Evolutionary conservation across 2,888 invertebrate species (phyloP).

Genomic region (Pediacus dermestoides): DNA sequence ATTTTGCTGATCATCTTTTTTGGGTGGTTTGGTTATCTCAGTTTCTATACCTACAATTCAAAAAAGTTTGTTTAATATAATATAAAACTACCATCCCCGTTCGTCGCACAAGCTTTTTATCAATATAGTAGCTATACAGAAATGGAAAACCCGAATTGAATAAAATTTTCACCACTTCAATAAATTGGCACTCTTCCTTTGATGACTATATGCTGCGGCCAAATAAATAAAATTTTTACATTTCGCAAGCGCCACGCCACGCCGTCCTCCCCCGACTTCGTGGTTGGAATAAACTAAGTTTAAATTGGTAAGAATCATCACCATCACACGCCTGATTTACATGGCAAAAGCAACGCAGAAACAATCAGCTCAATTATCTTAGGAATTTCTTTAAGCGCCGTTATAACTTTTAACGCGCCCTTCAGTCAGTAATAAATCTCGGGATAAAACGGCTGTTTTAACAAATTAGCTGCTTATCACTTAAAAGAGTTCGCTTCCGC

Average conservation of each 20-base stretch:
- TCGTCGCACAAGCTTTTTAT: no score
- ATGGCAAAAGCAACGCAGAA: constrained; percentile 28
- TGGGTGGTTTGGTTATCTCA: no score
- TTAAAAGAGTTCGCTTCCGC: constrained; percentile 42
- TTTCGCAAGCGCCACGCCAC: no score
- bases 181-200: constrained; percentile 44
- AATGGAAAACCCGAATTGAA: constrained; percentile 46
- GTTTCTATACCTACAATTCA: no score
- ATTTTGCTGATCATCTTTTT: no score
- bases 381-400: constrained; percentile 35
- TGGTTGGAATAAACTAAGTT: constrained; percentile 32
- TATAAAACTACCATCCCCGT: no score
- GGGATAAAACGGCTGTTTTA: constrained; percentile 46
- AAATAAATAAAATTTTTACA: constrained; percentile 38
- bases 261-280: constrained; percentile 26
- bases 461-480: constrained; percentile 50
- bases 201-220: constrained; percentile 31
- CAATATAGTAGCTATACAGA: no score
- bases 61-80: no score
- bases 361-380: constrained; percentile 35
- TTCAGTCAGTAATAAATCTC: constrained; percentile 43
- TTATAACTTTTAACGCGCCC: constrained; percentile 38
- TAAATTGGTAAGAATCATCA: no score
- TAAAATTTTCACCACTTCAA: constrained; percentile 45
- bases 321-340: constrained; percentile 21